Conservation (phyloP, 2,888 invertebrate species). For the Silvanus unidentatus region DNA sequence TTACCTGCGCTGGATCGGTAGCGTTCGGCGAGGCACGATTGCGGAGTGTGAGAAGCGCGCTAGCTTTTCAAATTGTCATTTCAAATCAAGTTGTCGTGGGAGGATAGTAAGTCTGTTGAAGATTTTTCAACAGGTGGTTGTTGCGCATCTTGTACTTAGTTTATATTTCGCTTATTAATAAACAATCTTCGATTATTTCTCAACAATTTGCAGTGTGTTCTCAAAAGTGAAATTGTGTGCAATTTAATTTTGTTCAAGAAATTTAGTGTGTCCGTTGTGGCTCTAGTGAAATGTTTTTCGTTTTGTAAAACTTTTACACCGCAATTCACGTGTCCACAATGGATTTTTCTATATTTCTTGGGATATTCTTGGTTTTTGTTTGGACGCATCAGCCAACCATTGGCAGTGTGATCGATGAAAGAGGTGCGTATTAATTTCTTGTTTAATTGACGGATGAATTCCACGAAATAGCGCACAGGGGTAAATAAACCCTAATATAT, state of each 20-base stretch:
- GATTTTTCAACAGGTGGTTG: constrained; percentile 27
- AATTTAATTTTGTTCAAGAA: neutral
- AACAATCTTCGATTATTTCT: constrained; percentile 1
- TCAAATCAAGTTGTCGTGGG: constrained; percentile 22
- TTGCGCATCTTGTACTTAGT: constrained; percentile 23
- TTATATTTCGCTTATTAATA: constrained; percentile 6
- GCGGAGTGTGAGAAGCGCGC: constrained; percentile 15
- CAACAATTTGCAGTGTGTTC: too few relatives aligned
- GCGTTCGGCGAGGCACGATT: constrained; percentile 15
- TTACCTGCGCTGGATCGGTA: constrained; percentile 17
- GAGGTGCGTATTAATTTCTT: constrained; percentile 27
- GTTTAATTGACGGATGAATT: neutral
- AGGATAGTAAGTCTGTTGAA: constrained; percentile 15
- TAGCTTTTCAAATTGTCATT: constrained; percentile 21
- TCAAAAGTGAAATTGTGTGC: constrained; percentile 3
- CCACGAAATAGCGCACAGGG: neutral
- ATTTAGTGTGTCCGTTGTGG: constrained; percentile 1
- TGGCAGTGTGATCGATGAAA: constrained; percentile 29
- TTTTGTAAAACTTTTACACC: constrained; percentile 10
- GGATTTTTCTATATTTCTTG: constrained; percentile 15
- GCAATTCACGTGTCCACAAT: constrained; percentile 9
- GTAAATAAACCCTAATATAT: neutral
- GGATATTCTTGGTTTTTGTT: constrained; percentile 12
- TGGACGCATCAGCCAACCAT: constrained; percentile 10
- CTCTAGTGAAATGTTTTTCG: constrained; percentile 13